Base-by-base conservation (phyloP, 2,888 invertebrate genomes). In the Eucera pruinosa region DNA sequence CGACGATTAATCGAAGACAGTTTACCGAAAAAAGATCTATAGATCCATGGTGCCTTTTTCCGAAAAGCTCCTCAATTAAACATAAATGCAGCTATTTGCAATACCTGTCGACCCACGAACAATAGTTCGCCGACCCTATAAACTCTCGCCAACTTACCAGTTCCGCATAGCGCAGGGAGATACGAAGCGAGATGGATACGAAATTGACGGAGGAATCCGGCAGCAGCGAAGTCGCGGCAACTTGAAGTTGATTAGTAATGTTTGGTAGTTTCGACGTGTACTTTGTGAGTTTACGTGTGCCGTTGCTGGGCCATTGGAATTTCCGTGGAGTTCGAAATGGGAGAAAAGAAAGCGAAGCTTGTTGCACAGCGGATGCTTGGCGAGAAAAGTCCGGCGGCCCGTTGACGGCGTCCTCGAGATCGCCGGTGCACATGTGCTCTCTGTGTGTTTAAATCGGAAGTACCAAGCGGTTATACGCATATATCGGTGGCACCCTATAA, bases 181-280 rank as follows among this genome's bases (percentile, higher is more conserved):
- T n/a, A n/a, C 45, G 15, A 18, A 0, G 4, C 15, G 52, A 48
- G 6, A 9, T 0, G 7, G 30, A 52, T 52, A 18, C 13, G 18
- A 11, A 13, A 9, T 20, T 4, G 6, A 18, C 1, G 20, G 7
- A 7, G 0, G 2, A 36, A 27, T 73, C 73, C 70, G 27, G 61
- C 81, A 83, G 71, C 73, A 65, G 41, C 75, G 78, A 81, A 57
- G n/a, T 83, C 85, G 83, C 84, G 78, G 83, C 73, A 71, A 74
- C 75, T n/a, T n/a, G n/a, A 83, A 81, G 82, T 86, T 82, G 85
- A 75, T 81, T 89, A 86, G 84, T 83, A 73, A 78, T 79, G 84
- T 85, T 83, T 85, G 67, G 85, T 90, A 89, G 88, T 87, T 75
- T 86, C 81, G 82, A 85, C 80, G 78, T 33, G 36, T 82, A 85